These are phyloP conservation scores for Tillus elongatus DNA, from an alignment of 2,888 invertebrate species.

Conservation along the genomic window DNA sequence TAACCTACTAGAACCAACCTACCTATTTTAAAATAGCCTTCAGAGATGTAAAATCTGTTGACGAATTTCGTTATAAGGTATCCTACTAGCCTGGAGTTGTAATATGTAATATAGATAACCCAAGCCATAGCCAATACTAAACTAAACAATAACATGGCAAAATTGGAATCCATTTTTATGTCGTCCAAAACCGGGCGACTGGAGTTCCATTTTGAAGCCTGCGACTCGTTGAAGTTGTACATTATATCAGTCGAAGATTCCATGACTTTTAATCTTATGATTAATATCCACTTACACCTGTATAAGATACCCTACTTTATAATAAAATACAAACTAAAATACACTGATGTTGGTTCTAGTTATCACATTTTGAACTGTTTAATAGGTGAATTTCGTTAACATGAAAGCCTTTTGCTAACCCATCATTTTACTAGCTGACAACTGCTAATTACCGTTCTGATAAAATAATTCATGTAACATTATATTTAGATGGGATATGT, in stretches of 20 bases:
- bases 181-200: conserved; percentile 47
- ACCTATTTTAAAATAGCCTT: conserved; percentile 86
- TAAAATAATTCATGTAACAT: no score
- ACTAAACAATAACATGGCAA: conserved; percentile 68
- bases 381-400: no score
- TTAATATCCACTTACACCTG: no score
- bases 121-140: conserved; percentile 76
- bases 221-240: conserved; percentile 21
- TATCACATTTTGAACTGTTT: no score
- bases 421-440: no score
- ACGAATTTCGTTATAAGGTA: conserved; percentile 80
- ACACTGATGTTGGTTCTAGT: no score
- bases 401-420: no score
- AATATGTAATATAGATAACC: conserved; percentile 91
- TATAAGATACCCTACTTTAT: no score
- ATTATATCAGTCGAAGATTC: not conserved
- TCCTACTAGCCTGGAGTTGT: conserved; percentile 87
- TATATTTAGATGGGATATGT: no score
- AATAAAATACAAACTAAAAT: no score
- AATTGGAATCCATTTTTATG: conserved; percentile 69
- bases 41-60: conserved; percentile 76
- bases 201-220: conserved; percentile 29
- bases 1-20: conserved; percentile 31
- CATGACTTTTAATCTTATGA: no score
- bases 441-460: no score